Conservation (phyloP, 2,797 vertebrate species). For the Steatocranus sp. region DNA sequence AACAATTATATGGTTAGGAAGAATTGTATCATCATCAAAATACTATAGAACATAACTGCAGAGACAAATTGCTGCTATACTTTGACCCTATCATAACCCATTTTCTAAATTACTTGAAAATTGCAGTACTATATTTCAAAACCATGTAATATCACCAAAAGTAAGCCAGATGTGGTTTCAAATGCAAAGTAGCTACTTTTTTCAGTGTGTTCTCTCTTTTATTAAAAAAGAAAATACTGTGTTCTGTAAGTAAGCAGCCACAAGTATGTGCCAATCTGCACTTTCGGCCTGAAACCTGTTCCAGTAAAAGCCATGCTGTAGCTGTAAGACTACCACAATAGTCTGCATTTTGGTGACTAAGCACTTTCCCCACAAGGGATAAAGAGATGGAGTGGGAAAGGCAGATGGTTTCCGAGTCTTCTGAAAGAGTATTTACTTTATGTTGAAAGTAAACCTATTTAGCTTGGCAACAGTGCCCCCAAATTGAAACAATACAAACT, state of each 20-base stretch:
- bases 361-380: slow-evolving; percentile 40
- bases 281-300: slow-evolving; percentile 43
- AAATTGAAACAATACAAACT: slow-evolving; percentile 47
- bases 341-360: slow-evolving; percentile 55
- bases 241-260: slow-evolving; percentile 42
- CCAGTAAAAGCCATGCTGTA: slow-evolving; percentile 38
- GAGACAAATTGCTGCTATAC: slow-evolving; percentile 23
- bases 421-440: background rate
- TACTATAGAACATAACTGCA: slow-evolving; percentile 40
- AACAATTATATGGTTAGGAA: slow-evolving; percentile 58
- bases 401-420: background rate
- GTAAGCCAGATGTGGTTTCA: slow-evolving; percentile 26
- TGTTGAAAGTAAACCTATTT: background rate
- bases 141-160: slow-evolving; percentile 17
- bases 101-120: slow-evolving; percentile 37
- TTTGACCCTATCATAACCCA: slow-evolving; percentile 44
- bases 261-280: slow-evolving; percentile 62
- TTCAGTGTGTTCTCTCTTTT: slow-evolving; percentile 29
- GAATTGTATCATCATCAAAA: slow-evolving; percentile 53
- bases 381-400: background rate
- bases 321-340: slow-evolving; percentile 35
- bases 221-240: background rate
- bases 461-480: slow-evolving; percentile 1
- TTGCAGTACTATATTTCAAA: slow-evolving; percentile 7
- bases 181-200: slow-evolving; percentile 22